phyloP scores from a whole-genome alignment of 2,888 invertebrate species.

The Aethes cnicana region DNA sequence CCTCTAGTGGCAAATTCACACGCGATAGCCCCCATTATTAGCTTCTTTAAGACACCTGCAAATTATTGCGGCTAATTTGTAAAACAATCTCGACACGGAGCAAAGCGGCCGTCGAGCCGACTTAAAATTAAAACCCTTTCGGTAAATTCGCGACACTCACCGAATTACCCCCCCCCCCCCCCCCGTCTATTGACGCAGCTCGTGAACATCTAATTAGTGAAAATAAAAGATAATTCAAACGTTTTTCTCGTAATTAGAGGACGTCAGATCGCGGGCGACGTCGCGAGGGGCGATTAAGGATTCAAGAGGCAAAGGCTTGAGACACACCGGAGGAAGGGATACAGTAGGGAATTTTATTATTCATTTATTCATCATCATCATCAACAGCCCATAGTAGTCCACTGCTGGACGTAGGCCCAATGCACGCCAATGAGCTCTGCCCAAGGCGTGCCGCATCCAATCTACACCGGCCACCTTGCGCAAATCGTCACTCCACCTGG shows the following conservation, averaged over 20 bases:
- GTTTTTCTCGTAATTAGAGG: constrained; percentile 49
- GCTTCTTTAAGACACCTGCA: no score
- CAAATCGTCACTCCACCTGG: no score
- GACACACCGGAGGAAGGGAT: not conserved
- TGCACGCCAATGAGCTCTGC: no score
- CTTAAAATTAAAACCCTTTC: constrained; percentile 12
- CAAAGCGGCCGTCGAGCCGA: constrained; percentile 4
- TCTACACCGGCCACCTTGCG: no score
- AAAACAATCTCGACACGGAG: constrained; percentile 1
- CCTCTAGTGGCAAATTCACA: no score
- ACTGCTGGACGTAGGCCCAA: no score
- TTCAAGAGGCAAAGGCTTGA: constrained; percentile 56
- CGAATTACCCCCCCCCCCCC: constrained; percentile 20
- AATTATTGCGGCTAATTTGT: not conserved
- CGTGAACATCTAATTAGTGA: constrained; percentile 29
- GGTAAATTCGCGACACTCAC: constrained; percentile 20
- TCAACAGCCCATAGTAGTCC: no score
- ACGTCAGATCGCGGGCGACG: constrained; percentile 24
- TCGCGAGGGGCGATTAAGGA: constrained; percentile 59
- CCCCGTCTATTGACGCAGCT: constrained; percentile 22
- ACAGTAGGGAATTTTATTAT: no score
- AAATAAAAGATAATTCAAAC: constrained; percentile 30
- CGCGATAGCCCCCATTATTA: no score
- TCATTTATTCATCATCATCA: no score
- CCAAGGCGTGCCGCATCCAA: no score